Conservation (phyloP, 2,113 vertebrate genomes). For the Stigmatopora nigra region DNA sequence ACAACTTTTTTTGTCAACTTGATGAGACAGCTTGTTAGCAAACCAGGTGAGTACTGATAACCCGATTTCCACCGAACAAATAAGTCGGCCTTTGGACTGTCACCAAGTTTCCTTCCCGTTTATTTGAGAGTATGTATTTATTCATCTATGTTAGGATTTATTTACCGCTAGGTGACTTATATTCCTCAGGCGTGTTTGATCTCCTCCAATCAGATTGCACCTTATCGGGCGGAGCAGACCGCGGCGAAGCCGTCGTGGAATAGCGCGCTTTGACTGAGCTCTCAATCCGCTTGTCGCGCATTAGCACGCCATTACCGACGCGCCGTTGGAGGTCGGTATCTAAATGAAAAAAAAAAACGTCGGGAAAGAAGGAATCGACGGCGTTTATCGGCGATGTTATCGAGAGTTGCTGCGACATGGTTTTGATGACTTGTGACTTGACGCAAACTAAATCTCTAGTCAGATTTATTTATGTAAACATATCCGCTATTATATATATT, state of each 20-base stretch:
- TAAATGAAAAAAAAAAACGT: constrained; percentile 61
- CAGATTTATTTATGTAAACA: background rate
- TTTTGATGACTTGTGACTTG: background rate
- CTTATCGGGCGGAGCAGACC: constrained; percentile 64
- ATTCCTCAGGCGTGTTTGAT: constrained; percentile 50
- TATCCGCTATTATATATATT: too few relatives aligned
- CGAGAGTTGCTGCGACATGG: background rate
- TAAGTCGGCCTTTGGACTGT: constrained; percentile 32
- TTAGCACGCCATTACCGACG: constrained; percentile 59
- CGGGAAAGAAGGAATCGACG: constrained; percentile 35
- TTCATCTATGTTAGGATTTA: constrained; percentile 51
- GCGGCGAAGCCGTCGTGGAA: constrained; percentile 45
- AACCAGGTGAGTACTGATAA: constrained; percentile 59
- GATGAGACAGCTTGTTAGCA: constrained; percentile 52
- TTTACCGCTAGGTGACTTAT: constrained; percentile 50
- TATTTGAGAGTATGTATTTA: constrained; percentile 37
- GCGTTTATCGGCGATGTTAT: constrained; percentile 12
- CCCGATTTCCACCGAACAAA: constrained; percentile 49
- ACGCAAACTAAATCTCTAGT: background rate
- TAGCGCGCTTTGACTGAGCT: constrained; percentile 49
- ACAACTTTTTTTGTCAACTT: constrained; percentile 39
- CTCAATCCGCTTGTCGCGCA: constrained; percentile 48
- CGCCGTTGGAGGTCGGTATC: constrained; percentile 43
- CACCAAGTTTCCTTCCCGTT: background rate
- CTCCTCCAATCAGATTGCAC: constrained; percentile 56